Base-by-base conservation (phyloP, 2,797 vertebrate genomes). In the Smutsia gigantea region DNA sequence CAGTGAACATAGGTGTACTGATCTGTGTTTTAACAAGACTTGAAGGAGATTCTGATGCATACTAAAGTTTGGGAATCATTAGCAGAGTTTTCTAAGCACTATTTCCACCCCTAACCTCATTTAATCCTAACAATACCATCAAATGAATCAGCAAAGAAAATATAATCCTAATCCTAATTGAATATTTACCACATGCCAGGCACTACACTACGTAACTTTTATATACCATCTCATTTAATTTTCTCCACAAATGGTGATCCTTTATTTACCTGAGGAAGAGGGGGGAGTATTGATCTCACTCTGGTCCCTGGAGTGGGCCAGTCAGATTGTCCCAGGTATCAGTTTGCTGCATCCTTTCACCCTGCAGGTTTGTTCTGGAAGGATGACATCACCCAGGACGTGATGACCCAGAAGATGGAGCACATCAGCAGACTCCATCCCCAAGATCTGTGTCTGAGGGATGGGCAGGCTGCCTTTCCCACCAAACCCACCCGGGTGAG, bases 341-440 rank as follows among this genome's bases (percentile, higher is more conserved):
- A 90, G 19, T 27, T 74, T 57, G 34, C 42, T 4, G 19, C 2
- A 19, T 72, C 34, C 21, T 94, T 85, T 39, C 29, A 4, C 51
- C 2, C 34, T 94, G 49, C 97, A 99, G 99, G 99, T 97, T 98
- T 99, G 94, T 99, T 99, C 0, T 99, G 99, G 99, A 99, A 99
- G 97, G 98, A 99, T 87, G 99, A 99, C 97, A 98, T 99, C 97
- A 99, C 99, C 9, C 99, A 99, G 96, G 99, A 99, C 77, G 99
- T 99, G 97, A 99, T 99, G 98, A 98, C 99, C 3, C 99, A 99
- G 98, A 99, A 99, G 98, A 99, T 99, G 98, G 99, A 99, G 68
- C 99, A 99, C 78, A 99, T 99, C 93, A 99, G 99, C 11, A 99
- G 99, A 78, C 98, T 98, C 72, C 96, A 93, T 64, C 81, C 97